Percentiles rank a stretch among this genome's conserved stretches.
phyloP scores from a whole-genome alignment of 1,140 invertebrate genomes.

The Dolichoris vasculosae region DNA sequence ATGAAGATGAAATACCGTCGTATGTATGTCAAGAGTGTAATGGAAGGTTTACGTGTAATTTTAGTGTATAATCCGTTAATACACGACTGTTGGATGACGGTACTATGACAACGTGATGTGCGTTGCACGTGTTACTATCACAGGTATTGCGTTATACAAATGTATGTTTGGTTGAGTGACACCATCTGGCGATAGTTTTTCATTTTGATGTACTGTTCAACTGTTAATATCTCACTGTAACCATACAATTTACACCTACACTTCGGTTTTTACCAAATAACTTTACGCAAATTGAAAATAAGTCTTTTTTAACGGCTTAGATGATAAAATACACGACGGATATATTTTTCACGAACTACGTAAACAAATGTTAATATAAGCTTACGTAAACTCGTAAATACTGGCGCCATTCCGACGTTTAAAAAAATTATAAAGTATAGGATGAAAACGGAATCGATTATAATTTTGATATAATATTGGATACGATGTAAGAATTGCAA shows the following conservation, averaged over 20 bases:
- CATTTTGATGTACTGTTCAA: background rate
- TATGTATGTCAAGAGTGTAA: background rate
- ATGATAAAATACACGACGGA: background rate
- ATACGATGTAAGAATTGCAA: too few species aligned
- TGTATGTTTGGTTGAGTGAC: background rate
- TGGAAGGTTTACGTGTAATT: background rate
- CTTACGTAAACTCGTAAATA: background rate
- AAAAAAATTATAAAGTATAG: background rate
- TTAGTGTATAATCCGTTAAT: background rate
- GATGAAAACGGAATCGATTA: background rate
- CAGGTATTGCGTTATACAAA: background rate
- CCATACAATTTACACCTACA: background rate
- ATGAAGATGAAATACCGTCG: background rate
- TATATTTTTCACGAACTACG: background rate
- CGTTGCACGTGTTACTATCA: background rate
- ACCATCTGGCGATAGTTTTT: background rate
- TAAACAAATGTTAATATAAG: background rate
- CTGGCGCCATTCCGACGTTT: background rate
- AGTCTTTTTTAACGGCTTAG: background rate
- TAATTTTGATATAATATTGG: too few species aligned
- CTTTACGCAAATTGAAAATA: background rate
- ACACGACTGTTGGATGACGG: background rate
- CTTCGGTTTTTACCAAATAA: background rate
- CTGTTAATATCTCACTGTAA: background rate
- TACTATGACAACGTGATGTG: background rate